A percentile compares a stretch with the other conserved stretches of the same genome.
Evolutionary conservation across 2,797 vertebrate genomes (phyloP).

Genomic region (Mergus octosetaceus): DNA sequence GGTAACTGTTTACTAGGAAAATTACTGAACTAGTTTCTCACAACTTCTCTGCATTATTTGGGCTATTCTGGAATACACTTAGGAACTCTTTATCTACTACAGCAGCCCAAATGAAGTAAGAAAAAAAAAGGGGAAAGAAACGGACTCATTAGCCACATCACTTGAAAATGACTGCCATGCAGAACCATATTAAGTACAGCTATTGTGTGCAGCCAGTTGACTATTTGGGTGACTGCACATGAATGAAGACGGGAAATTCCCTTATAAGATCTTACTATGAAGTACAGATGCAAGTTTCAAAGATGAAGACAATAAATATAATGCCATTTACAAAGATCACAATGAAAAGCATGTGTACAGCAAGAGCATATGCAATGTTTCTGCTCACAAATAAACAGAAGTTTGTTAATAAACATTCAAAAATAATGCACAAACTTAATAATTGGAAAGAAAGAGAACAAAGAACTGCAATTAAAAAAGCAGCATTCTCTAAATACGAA

Average conservation of each 20-base stretch:
- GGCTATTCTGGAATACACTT: not conserved
- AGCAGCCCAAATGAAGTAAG: not conserved
- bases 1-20: constrained; percentile 15
- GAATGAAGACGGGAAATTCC: not conserved
- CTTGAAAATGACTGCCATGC: not conserved
- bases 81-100: not conserved
- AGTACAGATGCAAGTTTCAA: not conserved
- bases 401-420: constrained; percentile 10
- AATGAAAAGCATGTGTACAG: not conserved
- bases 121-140: not conserved
- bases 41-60: not conserved
- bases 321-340: not conserved
- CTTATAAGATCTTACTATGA: not conserved
- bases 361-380: not conserved
- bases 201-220: not conserved
- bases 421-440: not conserved
- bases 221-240: not conserved
- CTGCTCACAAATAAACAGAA: constrained; percentile 22
- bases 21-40: not conserved
- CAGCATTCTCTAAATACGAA: not conserved
- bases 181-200: not conserved
- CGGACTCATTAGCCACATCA: not conserved
- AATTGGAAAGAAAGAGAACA: not conserved
- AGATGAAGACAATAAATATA: constrained; percentile 5
- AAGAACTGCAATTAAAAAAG: not conserved